These are phyloP conservation scores for Antedon mediterranea DNA, from an alignment of 53 echinoderm and acorn worm genomes.

Conservation along the genomic window DNA sequence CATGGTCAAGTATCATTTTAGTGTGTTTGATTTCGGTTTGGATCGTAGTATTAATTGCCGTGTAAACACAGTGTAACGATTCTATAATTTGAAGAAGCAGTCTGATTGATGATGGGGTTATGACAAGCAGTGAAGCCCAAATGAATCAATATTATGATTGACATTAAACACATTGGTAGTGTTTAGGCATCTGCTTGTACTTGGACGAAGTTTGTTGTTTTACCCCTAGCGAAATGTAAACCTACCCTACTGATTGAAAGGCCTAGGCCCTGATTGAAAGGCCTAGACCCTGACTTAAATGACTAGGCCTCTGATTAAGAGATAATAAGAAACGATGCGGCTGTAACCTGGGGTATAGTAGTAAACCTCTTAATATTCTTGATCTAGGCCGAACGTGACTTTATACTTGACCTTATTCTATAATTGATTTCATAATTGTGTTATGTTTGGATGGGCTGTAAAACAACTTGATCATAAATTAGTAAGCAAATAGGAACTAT, in stretches of 20 bases:
- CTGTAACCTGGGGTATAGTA: too few relatives aligned
- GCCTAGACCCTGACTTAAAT: too few relatives aligned
- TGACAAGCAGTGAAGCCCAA: neutral
- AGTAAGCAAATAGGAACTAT: neutral
- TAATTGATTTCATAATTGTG: neutral
- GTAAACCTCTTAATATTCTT: too few relatives aligned
- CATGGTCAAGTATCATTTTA: neutral
- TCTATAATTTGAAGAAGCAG: neutral
- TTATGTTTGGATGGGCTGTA: neutral
- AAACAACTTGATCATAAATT: neutral
- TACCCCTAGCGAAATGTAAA: neutral
- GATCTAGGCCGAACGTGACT: neutral
- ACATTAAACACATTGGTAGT: neutral
- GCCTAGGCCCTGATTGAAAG: too few relatives aligned
- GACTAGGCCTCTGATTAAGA: too few relatives aligned
- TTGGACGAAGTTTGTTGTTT: neutral
- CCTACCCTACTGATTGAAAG: neutral
- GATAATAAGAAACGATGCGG: too few relatives aligned
- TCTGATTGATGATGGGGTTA: neutral
- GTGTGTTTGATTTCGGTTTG: constrained; percentile 1
- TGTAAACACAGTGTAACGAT: neutral
- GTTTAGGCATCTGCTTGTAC: neutral
- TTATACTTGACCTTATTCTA: neutral
- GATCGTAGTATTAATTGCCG: neutral
- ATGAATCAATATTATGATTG: neutral